A percentile compares a stretch with the other conserved stretches of the same genome.
These are phyloP conservation scores for Encarsia formosa DNA, from an alignment of 2,888 invertebrate genomes.

Conservation along the genomic window DNA sequence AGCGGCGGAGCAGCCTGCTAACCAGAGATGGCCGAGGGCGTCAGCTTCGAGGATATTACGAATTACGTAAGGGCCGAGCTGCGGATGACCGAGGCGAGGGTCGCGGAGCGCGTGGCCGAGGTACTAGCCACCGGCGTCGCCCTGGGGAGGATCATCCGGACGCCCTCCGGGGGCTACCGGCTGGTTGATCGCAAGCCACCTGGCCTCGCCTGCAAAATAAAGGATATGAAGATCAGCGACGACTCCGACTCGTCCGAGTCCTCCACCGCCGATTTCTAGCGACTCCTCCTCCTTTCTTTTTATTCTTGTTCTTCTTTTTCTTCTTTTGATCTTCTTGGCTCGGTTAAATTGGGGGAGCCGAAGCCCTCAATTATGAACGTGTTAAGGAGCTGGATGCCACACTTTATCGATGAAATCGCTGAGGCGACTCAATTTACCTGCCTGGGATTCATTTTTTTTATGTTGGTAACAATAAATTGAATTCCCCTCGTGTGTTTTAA, in stretches of 20 bases:
- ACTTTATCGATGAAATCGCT: too few species aligned
- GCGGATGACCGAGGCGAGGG: conserved; percentile 35
- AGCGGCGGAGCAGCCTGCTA: not conserved
- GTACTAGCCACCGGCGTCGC: conserved; percentile 40
- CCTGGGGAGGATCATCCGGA: conserved; percentile 38
- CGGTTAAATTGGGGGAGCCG: too few species aligned
- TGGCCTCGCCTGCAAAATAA: conserved; percentile 29
- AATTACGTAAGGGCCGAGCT: conserved; percentile 40
- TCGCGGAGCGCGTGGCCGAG: conserved; percentile 36
- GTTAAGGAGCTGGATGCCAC: too few species aligned
- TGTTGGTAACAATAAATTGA: too few species aligned
- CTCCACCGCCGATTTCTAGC: not conserved
- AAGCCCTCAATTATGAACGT: too few species aligned
- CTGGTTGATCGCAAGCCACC: conserved; percentile 27
- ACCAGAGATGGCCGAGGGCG: too few species aligned
- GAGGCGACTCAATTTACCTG: too few species aligned
- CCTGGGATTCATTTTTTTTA: too few species aligned
- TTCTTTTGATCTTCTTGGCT: too few species aligned
- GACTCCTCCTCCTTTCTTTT: not conserved
- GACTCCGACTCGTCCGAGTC: conserved; percentile 12
- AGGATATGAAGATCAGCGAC: conserved; percentile 37
- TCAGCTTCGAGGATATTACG: conserved; percentile 40
- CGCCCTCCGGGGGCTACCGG: conserved; percentile 34
- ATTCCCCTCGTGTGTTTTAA: too few species aligned
- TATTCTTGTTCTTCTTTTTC: too few species aligned